Percentiles rank a stretch among this genome's conserved stretches.
These are phyloP conservation scores for Ptychobarbus kaznakovi DNA, from an alignment of 2,797 vertebrate genomes.

Conservation along the genomic window DNA sequence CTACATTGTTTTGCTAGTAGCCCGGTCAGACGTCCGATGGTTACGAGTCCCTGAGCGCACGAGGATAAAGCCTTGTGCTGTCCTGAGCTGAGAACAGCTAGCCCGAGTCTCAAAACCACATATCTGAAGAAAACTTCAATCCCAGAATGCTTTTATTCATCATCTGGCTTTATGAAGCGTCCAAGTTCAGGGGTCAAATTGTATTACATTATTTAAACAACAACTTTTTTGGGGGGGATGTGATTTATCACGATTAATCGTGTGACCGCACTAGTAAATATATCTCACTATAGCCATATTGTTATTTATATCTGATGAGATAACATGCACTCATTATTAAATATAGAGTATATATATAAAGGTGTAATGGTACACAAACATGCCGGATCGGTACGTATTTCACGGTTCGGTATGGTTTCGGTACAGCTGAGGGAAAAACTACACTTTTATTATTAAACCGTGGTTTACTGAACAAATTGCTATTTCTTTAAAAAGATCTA, in stretches of 20 bases:
- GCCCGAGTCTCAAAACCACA: not conserved
- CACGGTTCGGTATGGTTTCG: too few species aligned
- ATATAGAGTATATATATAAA: not conserved
- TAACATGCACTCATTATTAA: too few species aligned
- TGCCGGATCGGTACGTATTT: too few species aligned
- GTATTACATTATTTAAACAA: too few species aligned
- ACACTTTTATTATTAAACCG: too few species aligned
- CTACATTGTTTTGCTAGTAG: slow-evolving; percentile 61
- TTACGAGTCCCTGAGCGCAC: slow-evolving; percentile 42
- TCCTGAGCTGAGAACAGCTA: slow-evolving; percentile 31
- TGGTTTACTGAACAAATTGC: too few species aligned
- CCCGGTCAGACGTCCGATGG: slow-evolving; percentile 60
- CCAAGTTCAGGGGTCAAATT: not conserved
- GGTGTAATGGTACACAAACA: not conserved
- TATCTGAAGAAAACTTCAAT: not conserved
- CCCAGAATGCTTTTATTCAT: not conserved
- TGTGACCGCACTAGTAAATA: not conserved
- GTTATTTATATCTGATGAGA: too few species aligned
- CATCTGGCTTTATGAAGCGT: not conserved
- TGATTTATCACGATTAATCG: too few species aligned
- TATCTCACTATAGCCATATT: not conserved
- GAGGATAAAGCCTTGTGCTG: slow-evolving; percentile 28
- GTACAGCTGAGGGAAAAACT: too few species aligned
- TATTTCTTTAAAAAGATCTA: too few species aligned
- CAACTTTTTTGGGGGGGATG: too few species aligned